Base-by-base conservation (phyloP, 1,140 invertebrate genomes). In the Capitella teleta region DNA sequence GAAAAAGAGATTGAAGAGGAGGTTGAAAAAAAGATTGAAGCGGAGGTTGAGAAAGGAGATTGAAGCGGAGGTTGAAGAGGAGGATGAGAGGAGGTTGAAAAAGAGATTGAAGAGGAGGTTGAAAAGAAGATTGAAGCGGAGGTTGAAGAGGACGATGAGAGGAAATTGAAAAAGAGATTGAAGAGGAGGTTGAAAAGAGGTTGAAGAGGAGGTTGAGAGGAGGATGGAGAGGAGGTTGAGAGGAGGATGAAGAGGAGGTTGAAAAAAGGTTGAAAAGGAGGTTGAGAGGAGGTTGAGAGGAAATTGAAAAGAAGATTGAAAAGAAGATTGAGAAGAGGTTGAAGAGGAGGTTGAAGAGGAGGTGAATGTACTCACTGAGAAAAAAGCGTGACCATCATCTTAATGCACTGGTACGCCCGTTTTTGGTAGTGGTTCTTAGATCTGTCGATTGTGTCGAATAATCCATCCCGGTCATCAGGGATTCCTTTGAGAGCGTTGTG, bases 361-460 rank as follows among this genome's bases (percentile, higher is more conserved):
- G 19, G 47, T 19, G n/a, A n/a, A n/a, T n/a, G n/a, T 30, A 61
- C 66, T 61, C 57, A 71, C 68, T 64, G 58, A 44, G 81, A 82
- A 73, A 96, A 93, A 24, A 96, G 75, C 49, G 83, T 80, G 21
- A 94, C 91, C 74, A 96, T 79, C 67, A 88, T 88, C 73, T 97
- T 96, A 28, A 96, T 92, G 69, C 92, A 95, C 65, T 94, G 89
- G 74, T 97, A 97, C 28, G 90, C 88, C 55, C 91, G 75, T 73
- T 96, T 96, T 68, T 96, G 91, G 69, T 95, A 93, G 74, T 94
- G 88, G 57, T 83, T 87, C 66, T 93, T 94, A 25, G 86, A 86
- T 50, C 86, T 80, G 57, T 84, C 79, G 62, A 95, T 93, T 41
- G 86, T 95, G 59, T 96, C 92, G 62, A 96, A 83, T 25, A 97